Evolutionary conservation across 2,113 vertebrate species (phyloP).

Genomic region (Mustela nigripes): DNA sequence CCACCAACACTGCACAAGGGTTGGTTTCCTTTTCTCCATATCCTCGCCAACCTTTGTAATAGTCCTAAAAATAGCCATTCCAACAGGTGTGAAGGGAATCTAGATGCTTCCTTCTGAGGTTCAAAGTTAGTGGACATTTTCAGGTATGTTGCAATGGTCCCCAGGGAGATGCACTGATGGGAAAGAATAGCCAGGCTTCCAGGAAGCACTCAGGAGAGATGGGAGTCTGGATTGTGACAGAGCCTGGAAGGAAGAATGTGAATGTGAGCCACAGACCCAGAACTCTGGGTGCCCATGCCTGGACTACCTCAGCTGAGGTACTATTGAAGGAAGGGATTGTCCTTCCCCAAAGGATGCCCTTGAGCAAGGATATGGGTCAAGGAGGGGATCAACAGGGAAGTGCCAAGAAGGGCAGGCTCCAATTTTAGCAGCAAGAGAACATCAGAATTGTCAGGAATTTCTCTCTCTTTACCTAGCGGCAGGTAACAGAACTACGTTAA

Average conservation of each 20-base stretch:
- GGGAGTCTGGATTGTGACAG: background rate
- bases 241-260: background rate
- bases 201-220: background rate
- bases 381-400: background rate
- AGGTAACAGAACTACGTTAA: background rate
- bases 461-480: background rate
- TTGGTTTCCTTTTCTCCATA: background rate
- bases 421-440: background rate
- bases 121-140: background rate
- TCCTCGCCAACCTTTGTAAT: background rate
- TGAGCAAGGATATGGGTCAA: background rate
- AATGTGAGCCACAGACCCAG: background rate
- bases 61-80: background rate
- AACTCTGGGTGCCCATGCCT: fast-evolving
- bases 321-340: background rate
- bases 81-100: background rate
- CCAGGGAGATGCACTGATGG: background rate
- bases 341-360: background rate
- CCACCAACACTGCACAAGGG: background rate
- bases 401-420: background rate
- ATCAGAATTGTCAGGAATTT: background rate
- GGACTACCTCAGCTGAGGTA: background rate
- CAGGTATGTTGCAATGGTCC: background rate
- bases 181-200: background rate
- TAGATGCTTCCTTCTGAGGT: background rate